These are phyloP conservation scores for Ectobius pallidus DNA, from an alignment of 2,888 invertebrate genomes.

Conservation along the genomic window DNA sequence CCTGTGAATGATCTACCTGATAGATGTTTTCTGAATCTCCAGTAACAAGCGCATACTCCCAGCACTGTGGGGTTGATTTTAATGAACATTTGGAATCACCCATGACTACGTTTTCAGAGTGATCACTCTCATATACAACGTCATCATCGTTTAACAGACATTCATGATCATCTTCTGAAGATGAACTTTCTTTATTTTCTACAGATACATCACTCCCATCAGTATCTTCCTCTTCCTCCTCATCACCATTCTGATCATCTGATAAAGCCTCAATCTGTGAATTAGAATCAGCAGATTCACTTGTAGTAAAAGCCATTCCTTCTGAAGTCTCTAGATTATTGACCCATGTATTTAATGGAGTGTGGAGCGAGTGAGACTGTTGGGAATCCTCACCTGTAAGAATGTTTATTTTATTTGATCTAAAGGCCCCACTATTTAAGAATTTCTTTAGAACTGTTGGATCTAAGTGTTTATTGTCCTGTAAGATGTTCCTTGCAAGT, in stretches of 20 bases:
- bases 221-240: neutral
- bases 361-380: neutral
- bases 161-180: too few species aligned
- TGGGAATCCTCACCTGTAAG: neutral
- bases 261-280: too few species aligned
- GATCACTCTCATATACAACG: too few species aligned
- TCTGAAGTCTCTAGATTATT: neutral
- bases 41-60: slow-evolving; percentile 3
- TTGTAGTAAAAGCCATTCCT: neutral
- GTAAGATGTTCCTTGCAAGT: neutral
- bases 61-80: too few species aligned
- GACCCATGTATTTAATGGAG: neutral
- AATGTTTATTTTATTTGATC: neutral
- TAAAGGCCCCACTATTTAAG: neutral
- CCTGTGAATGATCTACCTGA: neutral
- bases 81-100: too few species aligned
- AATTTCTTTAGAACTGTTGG: neutral
- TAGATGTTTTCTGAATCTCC: neutral
- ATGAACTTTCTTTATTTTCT: neutral
- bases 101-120: too few species aligned
- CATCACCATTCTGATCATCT: neutral
- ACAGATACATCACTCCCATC: neutral
- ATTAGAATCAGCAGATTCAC: neutral
- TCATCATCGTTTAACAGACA: too few species aligned
- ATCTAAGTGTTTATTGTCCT: neutral